phyloP scores from a whole-genome alignment of 1,140 invertebrate species.

The Littorina saxatilis region DNA sequence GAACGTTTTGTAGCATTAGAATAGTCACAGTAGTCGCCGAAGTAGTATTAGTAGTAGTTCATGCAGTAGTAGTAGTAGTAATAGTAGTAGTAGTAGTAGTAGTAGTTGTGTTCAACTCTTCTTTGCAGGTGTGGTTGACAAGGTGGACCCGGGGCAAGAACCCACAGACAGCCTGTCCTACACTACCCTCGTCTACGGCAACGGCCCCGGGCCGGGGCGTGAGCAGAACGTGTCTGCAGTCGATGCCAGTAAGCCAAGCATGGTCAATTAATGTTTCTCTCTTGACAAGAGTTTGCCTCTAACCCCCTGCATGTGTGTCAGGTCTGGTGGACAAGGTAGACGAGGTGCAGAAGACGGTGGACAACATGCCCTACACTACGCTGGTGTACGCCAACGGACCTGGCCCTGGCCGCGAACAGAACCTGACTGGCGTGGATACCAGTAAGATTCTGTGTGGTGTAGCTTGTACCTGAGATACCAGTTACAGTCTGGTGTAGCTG shows the following conservation, averaged over 20 bases:
- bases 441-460: conserved; percentile 54
- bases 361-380: conserved; percentile 70
- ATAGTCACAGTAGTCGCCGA: too few relatives aligned
- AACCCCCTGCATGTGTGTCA: neutral
- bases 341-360: conserved; percentile 1
- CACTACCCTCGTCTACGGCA: conserved; percentile 74
- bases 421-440: conserved; percentile 71
- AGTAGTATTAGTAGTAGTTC: too few relatives aligned
- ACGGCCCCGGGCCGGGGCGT: conserved; percentile 73
- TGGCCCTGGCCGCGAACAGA: conserved; percentile 64
- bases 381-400: conserved; percentile 75
- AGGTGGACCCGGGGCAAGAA: neutral
- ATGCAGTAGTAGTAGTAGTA: too few relatives aligned
- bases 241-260: conserved; percentile 73
- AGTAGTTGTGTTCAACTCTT: too few relatives aligned
- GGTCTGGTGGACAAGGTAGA: neutral
- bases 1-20: too few relatives aligned
- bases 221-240: conserved; percentile 69
- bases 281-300: too few relatives aligned
- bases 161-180: conserved; percentile 67
- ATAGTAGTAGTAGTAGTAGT: too few relatives aligned
- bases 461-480: neutral
- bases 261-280: too few relatives aligned
- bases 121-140: conserved; percentile 10
- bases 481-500: too few relatives aligned